These are phyloP conservation scores for Lasioglossum leucozonium DNA, from an alignment of 2,888 invertebrate genomes.

Conservation along the genomic window DNA sequence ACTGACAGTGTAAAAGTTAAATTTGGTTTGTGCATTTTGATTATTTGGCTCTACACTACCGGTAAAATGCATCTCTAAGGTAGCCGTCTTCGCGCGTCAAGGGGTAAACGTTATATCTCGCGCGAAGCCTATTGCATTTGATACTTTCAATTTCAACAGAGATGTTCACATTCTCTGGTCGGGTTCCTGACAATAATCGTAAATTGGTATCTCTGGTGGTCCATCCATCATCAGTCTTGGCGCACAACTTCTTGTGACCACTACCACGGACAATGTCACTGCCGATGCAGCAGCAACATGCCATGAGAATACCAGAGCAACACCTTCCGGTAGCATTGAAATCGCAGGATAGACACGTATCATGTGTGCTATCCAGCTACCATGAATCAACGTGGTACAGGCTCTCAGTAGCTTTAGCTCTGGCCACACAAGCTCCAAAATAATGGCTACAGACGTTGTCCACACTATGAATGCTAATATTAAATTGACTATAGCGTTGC, in stretches of 20 bases:
- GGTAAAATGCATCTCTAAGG: slow-evolving; percentile 43
- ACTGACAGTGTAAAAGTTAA: slow-evolving; percentile 47
- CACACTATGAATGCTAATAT: slow-evolving; percentile 76
- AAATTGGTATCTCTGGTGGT: slow-evolving; percentile 80
- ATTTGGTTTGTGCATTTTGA: slow-evolving; percentile 31
- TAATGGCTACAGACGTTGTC: slow-evolving; percentile 74
- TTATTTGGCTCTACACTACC: slow-evolving; percentile 37
- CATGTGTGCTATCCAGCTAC: slow-evolving; percentile 80
- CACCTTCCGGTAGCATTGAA: slow-evolving; percentile 38
- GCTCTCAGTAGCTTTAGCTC: slow-evolving; percentile 77
- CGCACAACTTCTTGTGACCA: slow-evolving; percentile 76
- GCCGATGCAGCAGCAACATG: slow-evolving; percentile 79
- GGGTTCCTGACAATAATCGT: slow-evolving; percentile 76
- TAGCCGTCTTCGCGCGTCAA: slow-evolving; percentile 32
- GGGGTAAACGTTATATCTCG: slow-evolving; percentile 21
- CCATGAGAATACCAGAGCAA: slow-evolving; percentile 75
- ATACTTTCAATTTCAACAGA: not conserved
- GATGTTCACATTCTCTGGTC: slow-evolving; percentile 53
- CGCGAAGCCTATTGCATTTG: slow-evolving; percentile 24
- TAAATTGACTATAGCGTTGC: slow-evolving; percentile 65
- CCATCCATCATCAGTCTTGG: slow-evolving; percentile 71
- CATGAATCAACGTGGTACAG: slow-evolving; percentile 78
- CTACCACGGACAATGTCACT: slow-evolving; percentile 77
- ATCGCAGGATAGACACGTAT: slow-evolving; percentile 71
- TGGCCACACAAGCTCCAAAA: slow-evolving; percentile 79